Base-by-base conservation (phyloP, 1,140 invertebrate genomes). In the Dreissena polymorpha region DNA sequence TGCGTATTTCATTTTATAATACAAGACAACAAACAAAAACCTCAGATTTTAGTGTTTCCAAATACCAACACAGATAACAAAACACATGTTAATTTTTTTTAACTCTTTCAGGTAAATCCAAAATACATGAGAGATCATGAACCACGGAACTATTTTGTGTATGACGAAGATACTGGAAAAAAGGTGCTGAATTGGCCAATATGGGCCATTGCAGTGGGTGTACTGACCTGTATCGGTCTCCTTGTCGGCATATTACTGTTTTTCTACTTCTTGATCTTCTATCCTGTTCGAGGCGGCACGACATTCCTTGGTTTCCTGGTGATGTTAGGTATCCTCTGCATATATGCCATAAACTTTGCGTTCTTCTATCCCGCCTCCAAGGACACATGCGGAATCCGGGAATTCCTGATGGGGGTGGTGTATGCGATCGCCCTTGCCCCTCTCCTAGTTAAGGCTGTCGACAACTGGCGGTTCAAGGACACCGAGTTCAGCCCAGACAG, bases 321-420 rank as follows among this genome's bases (percentile, higher is more conserved):
- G 21, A 90, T 94, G 25, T 77, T 94, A 55, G 94, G 94, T n/a
- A 88, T 94, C 63, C 81, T 94, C 10, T 87, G 94, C 0, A 89
- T 94, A 21, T 94, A 93, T 86, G 89, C 88, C 27, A 90, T 93
- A 60, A 94, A 94, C 85, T 94, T 94, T 84, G 93, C 93, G n/a
- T 94, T 94, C 89, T 91, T 94, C 65, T 77, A 93, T 10, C 91
- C 91, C 25, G 92, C 94, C 6, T 92, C 85, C 7, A 78, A 90
- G 12, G 91, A 88, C 8, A 91, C 89, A 8, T 94, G 94, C 86
- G 92, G 89, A 13, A 90, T 93, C 8, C 89, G 94, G 49, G 83
- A 89, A 21, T 91, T 92, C 72, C 63, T 87, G 5, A 92, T 93
- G 87, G 93, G 93, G 13, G 76, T 94, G 16, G 91, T 94, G 2